Conservation (phyloP, 2,797 vertebrate species). For the Mico argentatus region DNA sequence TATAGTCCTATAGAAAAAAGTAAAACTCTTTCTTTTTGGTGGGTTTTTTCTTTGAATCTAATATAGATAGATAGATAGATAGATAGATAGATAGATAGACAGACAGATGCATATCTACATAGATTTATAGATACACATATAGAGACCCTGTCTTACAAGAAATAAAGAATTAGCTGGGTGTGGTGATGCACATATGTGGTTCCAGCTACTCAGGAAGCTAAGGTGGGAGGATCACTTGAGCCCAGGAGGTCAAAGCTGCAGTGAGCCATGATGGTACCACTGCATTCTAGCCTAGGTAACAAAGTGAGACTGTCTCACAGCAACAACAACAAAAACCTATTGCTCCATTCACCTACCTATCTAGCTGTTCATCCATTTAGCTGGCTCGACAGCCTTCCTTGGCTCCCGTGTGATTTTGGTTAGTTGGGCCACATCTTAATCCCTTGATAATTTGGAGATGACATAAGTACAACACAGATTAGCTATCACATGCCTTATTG, state of each 20-base stretch:
- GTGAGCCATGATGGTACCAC: neutral
- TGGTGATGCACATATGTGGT: neutral
- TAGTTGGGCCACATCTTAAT: neutral
- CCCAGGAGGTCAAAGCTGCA: neutral
- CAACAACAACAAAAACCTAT: neutral
- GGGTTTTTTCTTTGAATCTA: constrained; percentile 38
- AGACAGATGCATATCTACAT: neutral
- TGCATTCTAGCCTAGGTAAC: neutral
- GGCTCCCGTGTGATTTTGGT: neutral
- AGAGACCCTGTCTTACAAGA: neutral
- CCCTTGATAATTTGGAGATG: neutral
- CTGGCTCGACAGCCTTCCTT: neutral
- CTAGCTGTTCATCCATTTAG: neutral
- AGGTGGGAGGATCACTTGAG: neutral
- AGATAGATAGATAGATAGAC: too few relatives aligned
- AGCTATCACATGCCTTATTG: neutral
- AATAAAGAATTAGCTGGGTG: neutral
- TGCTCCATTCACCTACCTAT: too few relatives aligned
- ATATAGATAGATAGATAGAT: neutral
- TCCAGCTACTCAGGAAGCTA: neutral
- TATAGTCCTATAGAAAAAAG: constrained; percentile 1
- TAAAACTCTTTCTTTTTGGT: neutral
- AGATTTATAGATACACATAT: neutral
- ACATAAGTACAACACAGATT: neutral
- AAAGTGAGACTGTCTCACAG: neutral